Percentiles rank a stretch among this genome's conserved stretches.
Evolutionary conservation across 92 coral and sea anemone species (phyloP).

Genomic region (Blastomussa wellsi): DNA sequence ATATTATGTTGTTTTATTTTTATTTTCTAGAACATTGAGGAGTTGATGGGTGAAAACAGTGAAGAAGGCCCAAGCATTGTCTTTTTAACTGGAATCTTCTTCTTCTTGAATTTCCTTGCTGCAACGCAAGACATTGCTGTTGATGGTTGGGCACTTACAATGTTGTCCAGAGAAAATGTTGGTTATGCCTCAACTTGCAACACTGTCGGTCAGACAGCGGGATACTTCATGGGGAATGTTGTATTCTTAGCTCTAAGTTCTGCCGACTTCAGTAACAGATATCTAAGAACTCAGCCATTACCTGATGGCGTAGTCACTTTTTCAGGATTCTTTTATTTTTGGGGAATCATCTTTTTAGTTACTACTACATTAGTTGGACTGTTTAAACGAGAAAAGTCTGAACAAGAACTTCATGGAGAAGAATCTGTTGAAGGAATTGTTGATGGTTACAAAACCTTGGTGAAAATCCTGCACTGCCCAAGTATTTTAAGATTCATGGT

Average conservation of each 20-base stretch:
- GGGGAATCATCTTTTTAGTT: conserved; percentile 88
- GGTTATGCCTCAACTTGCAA: conserved; percentile 98
- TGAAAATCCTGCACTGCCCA: conserved; percentile 81
- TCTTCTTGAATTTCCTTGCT: conserved; percentile 83
- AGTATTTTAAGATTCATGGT: conserved; percentile 69
- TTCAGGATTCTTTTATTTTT: conserved; percentile 82
- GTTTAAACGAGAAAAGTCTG: conserved; percentile 83
- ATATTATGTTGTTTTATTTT: neutral
- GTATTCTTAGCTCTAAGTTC: conserved; percentile 95
- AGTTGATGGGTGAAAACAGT: conserved; percentile 64
- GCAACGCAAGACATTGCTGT: conserved; percentile 99
- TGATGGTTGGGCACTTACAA: conserved; percentile 99
- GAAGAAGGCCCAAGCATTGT: conserved; percentile 61
- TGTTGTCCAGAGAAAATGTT: conserved; percentile 92
- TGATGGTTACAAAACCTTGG: conserved; percentile 76
- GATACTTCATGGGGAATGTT: conserved; percentile 93
- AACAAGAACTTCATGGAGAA: conserved; percentile 72
- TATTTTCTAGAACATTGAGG: conserved; percentile 70
- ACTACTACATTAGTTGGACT: conserved; percentile 90
- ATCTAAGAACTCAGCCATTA: conserved; percentile 67
- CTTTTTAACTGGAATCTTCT: conserved; percentile 78
- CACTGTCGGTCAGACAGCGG: conserved; percentile 96
- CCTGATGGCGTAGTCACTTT: conserved; percentile 74
- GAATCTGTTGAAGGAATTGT: conserved; percentile 70
- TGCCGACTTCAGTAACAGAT: conserved; percentile 87